Base-by-base conservation (phyloP, 1,140 invertebrate genomes). In the Solenopsis fugax region DNA sequence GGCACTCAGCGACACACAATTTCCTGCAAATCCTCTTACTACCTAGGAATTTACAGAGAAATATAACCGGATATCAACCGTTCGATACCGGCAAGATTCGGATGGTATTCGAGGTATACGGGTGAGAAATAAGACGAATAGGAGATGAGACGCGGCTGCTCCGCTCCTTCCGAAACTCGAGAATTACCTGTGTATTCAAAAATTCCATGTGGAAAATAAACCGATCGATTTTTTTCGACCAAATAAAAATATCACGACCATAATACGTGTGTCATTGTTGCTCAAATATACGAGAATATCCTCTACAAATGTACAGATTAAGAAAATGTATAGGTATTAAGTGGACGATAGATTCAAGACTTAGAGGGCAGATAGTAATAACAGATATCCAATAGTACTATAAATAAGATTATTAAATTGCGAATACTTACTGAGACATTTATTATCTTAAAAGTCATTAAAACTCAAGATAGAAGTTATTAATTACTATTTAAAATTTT, bases 71-170 rank as follows among this genome's bases (percentile, higher is more conserved):
- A 69, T 73, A 82, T 82, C 80, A 41, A 73, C 64, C 18, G 18
- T 82, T 72, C 78, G 37, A 81, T 72, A 56, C 18, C 65, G 45
- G 24, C 16, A 37, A 73, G 67, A 82, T 81, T 81, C 48, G 76
- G n/a, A 21, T 62, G 75, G 56, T 18, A 65, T 52, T 64, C 60
- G 60, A 45, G 75, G 56, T 37, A 5, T 58, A 29, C 41, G 45
- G 54, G 21, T 81, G 78, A 82, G 80, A 82, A 82, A 82, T 72
- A 71, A 82, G 80, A 24, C 54, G 80, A 82, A 58, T 73, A 82
- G 52, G 18, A 48, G 37, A 72, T 58, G 18, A 56, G 41, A 82
- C 18, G 7, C 69, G 12, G 3, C 24, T 58, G 34, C 52, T 24
- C 7, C 24, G 48, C 48, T 58, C 48, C 56, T 60, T 48, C n/a